Conservation (phyloP, 2,888 invertebrate species). For the Meta bourneti region DNA sequence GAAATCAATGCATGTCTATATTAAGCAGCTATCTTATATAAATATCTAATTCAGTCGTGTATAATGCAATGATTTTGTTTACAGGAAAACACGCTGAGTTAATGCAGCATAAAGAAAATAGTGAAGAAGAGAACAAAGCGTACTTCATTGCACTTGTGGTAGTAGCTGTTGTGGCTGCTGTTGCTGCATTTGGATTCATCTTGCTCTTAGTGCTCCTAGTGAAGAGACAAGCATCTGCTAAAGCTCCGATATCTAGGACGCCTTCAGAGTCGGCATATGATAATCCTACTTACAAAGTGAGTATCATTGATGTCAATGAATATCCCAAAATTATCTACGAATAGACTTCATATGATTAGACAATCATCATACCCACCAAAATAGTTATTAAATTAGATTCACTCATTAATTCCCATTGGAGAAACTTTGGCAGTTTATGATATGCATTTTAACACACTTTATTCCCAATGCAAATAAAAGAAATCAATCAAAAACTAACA, state of each 20-base stretch:
- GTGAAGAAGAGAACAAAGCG: constrained; percentile 84
- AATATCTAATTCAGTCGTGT: no score
- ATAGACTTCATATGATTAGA: not conserved
- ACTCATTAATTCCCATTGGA: not conserved
- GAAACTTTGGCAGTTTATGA: not conserved
- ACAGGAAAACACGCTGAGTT: constrained; percentile 76
- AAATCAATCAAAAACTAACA: no score
- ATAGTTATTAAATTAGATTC: not conserved
- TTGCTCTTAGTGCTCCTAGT: constrained; percentile 90
- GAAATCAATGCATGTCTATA: no score
- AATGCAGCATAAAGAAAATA: constrained; percentile 58
- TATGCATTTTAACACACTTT: no score
- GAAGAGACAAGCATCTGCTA: constrained; percentile 86
- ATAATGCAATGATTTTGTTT: not conserved
- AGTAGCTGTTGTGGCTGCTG: constrained; percentile 91
- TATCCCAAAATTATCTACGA: not conserved
- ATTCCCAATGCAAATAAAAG: no score
- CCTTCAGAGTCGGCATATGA: constrained; percentile 94
- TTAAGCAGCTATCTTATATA: no score
- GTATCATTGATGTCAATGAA: not conserved
- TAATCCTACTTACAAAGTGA: constrained; percentile 95
- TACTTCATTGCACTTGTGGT: constrained; percentile 94
- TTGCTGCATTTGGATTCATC: constrained; percentile 90
- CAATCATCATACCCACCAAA: not conserved
- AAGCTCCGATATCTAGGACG: constrained; percentile 89